These are phyloP conservation scores for Desmophyllum pertusum DNA, from an alignment of 92 coral and sea anemone genomes.

Conservation along the genomic window DNA sequence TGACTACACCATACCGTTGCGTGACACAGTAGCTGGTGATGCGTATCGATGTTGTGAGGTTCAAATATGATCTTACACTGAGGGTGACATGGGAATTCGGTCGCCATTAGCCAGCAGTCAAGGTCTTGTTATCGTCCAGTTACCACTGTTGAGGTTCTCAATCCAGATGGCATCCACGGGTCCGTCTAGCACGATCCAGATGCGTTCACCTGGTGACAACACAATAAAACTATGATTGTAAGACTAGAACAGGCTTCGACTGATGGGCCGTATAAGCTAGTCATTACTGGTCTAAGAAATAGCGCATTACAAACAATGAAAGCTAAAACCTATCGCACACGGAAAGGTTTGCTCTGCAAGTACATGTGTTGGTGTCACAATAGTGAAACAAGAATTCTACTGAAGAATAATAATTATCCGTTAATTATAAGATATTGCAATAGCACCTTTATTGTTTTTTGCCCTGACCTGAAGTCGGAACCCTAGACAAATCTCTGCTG, in stretches of 20 bases:
- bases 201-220: slow-evolving; percentile 64
- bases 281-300: too few relatives aligned
- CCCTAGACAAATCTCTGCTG: too few relatives aligned
- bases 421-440: too few relatives aligned
- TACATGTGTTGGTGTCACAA: neutral
- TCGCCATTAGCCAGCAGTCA: slow-evolving; percentile 90
- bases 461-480: neutral
- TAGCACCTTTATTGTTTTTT: neutral
- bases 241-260: neutral
- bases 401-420: too few relatives aligned
- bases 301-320: neutral
- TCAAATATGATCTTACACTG: slow-evolving; percentile 91
- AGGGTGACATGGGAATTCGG: slow-evolving; percentile 88
- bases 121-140: slow-evolving; percentile 85
- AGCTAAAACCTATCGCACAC: too few relatives aligned
- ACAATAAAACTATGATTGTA: neutral
- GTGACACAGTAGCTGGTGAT: slow-evolving; percentile 89
- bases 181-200: slow-evolving; percentile 90
- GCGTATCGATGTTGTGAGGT: slow-evolving; percentile 90
- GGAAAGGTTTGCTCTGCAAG: neutral
- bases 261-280: neutral
- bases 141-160: slow-evolving; percentile 87
- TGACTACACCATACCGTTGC: slow-evolving; percentile 95
- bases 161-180: slow-evolving; percentile 91
- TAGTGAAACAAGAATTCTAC: too few relatives aligned